phyloP scores from a whole-genome alignment of 1,140 invertebrate species.

The Drosophila ironensis region DNA sequence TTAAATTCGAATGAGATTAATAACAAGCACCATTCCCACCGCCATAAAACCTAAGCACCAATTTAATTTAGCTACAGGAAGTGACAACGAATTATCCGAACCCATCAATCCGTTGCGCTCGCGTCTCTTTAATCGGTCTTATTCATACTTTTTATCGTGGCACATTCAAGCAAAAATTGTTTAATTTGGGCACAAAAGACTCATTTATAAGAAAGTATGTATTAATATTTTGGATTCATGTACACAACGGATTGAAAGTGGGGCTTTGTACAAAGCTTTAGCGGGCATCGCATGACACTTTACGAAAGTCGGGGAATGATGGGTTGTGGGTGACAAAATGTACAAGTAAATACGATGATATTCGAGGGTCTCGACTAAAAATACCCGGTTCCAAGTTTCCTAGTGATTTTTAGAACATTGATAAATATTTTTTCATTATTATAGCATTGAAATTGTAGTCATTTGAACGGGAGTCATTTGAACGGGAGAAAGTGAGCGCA shows the following conservation, averaged over 20 bases:
- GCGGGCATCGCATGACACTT: background rate
- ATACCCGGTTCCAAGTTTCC: too few relatives aligned
- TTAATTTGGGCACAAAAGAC: slow-evolving; percentile 67
- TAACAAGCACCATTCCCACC: slow-evolving; percentile 28
- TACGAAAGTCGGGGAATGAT: too few relatives aligned
- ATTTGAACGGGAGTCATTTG: too few relatives aligned
- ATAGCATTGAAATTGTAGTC: too few relatives aligned
- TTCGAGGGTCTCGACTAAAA: too few relatives aligned
- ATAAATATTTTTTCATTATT: background rate
- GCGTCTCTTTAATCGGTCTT: slow-evolving; percentile 33
- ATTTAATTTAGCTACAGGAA: slow-evolving; percentile 55
- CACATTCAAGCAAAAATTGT: slow-evolving; percentile 59
- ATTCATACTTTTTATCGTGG: slow-evolving; percentile 61
- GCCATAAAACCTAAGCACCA: slow-evolving; percentile 12
- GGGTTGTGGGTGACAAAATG: too few relatives aligned
- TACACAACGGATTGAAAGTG: slow-evolving; percentile 55
- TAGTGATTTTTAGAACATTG: too few relatives aligned
- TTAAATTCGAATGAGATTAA: too few relatives aligned
- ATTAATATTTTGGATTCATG: slow-evolving; percentile 55
- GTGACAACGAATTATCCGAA: slow-evolving; percentile 45
- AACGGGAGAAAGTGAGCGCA: too few relatives aligned
- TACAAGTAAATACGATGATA: too few relatives aligned
- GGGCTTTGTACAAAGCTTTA: slow-evolving; percentile 58
- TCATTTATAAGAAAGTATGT: slow-evolving; percentile 45
- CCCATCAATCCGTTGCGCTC: slow-evolving; percentile 58